These are phyloP conservation scores for Todiramphus chloris DNA, from an alignment of 2,113 vertebrate genomes.

Conservation along the genomic window DNA sequence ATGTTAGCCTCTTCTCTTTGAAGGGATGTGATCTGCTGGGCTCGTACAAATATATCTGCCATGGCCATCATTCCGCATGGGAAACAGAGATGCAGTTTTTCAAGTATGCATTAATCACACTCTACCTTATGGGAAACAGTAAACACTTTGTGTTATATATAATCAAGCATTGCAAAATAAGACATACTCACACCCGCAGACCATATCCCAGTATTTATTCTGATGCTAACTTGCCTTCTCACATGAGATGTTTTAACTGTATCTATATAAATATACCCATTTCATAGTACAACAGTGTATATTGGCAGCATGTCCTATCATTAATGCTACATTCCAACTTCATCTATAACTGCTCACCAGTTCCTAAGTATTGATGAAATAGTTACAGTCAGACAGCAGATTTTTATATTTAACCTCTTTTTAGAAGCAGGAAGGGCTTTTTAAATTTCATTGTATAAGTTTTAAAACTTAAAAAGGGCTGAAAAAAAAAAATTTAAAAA, in stretches of 20 bases:
- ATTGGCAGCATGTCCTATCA: not conserved
- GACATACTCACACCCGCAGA: not conserved
- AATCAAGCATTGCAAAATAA: not conserved
- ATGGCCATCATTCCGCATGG: rapidly evolving
- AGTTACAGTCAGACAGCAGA: not conserved
- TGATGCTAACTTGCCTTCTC: not conserved
- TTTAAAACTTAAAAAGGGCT: not conserved
- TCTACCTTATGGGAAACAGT: rapidly evolving
- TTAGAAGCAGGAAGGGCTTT: not conserved
- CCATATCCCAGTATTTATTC: not conserved
- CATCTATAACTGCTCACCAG: not conserved
- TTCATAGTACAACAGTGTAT: not conserved
- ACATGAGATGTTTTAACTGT: not conserved
- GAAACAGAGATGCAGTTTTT: not conserved
- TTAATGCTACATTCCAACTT: not conserved
- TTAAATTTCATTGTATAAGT: not conserved
- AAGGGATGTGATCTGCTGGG: not conserved
- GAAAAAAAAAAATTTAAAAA: too few species aligned
- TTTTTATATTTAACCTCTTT: not conserved
- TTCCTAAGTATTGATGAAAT: not conserved
- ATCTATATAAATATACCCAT: not conserved
- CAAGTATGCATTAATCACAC: rapidly evolving
- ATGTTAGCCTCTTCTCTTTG: not conserved
- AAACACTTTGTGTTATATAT: not conserved
- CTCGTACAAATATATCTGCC: not conserved